Base-by-base conservation (phyloP, 2,888 invertebrate species). In the Habroteleia sp. region DNA sequence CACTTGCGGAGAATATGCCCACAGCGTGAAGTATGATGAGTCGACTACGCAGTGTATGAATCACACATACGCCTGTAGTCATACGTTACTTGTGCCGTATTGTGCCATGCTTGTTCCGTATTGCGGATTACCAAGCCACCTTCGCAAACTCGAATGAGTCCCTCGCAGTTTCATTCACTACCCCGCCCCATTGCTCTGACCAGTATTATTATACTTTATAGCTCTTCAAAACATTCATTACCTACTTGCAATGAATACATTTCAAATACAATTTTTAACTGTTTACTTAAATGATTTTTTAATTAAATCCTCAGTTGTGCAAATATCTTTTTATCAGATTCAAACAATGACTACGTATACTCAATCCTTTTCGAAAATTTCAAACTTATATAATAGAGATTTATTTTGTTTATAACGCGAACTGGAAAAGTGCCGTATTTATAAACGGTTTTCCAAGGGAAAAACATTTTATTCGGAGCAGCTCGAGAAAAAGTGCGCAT, bases 1-100 rank as follows among this genome's bases (percentile, higher is more conserved):
- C 52, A 54, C 65, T 54, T 27, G 44, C 54, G 44, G 37, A n/a
- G 52, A 54, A 65, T 65, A 65, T 54, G 65, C 65, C 44, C 37
- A 5, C 27, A 42, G 44, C 44, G 44, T 25, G 20, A 65, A 44
- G 35, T 37, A 54, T 41, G 54, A 54, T 17, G 54, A 44, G 48
- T 52, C 35, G 42, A 20, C 27, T 37, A 23, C 41, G 52, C 52
- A 37, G 44, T 54, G 29, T 44, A 54, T 65, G 54, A 65, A 65
- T 65, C 65, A 54, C 65, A 52, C 27, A 33, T 44, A 44, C 33
- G 48, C 33, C 33, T 48, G 48, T 20, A 23, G 48, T 6, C 20
- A 33, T 48, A 33, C 48, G 20, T 20, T 48, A 33, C 20, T 33
- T 20, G 20, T 20, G 33, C 41, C 6, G 23, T 6, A 23, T n/a